Evolutionary conservation across 2,888 invertebrate species (phyloP), one percentile per base, ranked within the genome.

Genomic region (Elegia similella): DNA sequence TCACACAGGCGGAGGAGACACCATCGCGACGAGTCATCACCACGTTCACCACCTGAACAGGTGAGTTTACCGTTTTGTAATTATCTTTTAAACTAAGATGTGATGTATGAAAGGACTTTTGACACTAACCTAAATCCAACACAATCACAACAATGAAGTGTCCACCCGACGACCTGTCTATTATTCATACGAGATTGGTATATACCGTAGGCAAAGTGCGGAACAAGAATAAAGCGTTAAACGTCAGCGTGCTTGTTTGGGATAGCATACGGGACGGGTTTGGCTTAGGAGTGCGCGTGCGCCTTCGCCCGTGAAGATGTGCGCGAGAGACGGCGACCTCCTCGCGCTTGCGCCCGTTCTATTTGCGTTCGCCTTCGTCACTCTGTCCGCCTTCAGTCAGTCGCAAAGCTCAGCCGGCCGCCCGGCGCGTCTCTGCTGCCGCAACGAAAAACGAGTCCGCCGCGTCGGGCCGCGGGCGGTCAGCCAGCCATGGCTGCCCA

Each of bases 1-100:
- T 95, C 95, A 76, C 95, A 95, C 78, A 93, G 95, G 68, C 94
- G 95, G 75, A 93, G 94, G 75, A 95, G 95, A 82, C 92, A 90
- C 67, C 91, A 91, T 65, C 89, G 90, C 71, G 90, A 90, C 70
- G 91, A 89, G 65, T 90, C 91, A 32, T 84, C 92, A 57, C 78
- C 84, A 58, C 88, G 88, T 62, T 90, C 90, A 71, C 86, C 88
- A 62, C 88, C 89, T 59, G 91, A 91, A 80, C 91, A 90, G 86
- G 90, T 89, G 72, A 91, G 91, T 84, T 71, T 66, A 80, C 77
- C 66, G 78, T 82, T 82, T 73, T 80, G 62, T 72, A 66, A 64
- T 72, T 70, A 60, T 64, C 76, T 63, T 65, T 74, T 72, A 59
- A 23, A 72, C 73, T 70, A 65, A 65, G 74, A 71, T 61, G 79